A percentile compares a stretch with the other conserved stretches of the same genome.
These are phyloP conservation scores for Anthoscopus minutus DNA, from an alignment of 2,113 vertebrate genomes.

Conservation along the genomic window DNA sequence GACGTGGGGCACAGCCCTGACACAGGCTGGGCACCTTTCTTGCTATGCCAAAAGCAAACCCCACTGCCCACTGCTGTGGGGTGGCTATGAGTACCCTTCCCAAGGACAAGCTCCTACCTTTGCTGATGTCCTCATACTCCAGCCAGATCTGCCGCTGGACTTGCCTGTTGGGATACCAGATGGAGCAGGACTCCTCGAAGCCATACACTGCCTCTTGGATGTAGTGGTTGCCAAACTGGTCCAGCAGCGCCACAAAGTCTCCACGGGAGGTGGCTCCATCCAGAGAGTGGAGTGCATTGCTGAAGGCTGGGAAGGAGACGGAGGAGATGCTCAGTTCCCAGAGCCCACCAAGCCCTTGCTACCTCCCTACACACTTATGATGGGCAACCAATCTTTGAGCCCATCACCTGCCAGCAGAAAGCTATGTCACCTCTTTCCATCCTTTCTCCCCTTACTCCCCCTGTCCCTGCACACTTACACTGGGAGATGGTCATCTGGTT, in stretches of 20 bases:
- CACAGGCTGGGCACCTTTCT: neutral
- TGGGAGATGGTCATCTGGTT: constrained; percentile 90
- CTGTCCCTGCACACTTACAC: constrained; percentile 68
- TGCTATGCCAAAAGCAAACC: neutral
- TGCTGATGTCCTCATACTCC: constrained; percentile 99
- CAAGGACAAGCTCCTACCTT: constrained; percentile 73
- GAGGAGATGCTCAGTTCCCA: neutral
- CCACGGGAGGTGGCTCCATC: constrained; percentile 88
- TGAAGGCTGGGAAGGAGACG: constrained; percentile 76
- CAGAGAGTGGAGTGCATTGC: constrained; percentile 90
- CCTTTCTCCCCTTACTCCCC: neutral
- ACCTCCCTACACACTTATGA: fast-evolving
- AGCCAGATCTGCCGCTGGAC: constrained; percentile 95
- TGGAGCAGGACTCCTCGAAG: constrained; percentile 96
- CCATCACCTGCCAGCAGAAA: neutral
- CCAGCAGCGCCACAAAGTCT: constrained; percentile 89
- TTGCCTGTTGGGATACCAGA: constrained; percentile 98
- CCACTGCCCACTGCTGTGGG: neutral
- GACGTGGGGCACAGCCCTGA: fast-evolving
- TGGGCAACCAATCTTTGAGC: neutral
- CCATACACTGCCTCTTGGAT: constrained; percentile 95
- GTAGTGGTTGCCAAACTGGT: constrained; percentile 97
- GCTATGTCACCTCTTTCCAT: neutral
- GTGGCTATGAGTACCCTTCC: neutral
- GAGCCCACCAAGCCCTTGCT: neutral